A percentile compares a stretch with the other conserved stretches of the same genome.
phyloP scores from a whole-genome alignment of 2,113 vertebrate species.

The Pseudorectes ferrugineus region DNA sequence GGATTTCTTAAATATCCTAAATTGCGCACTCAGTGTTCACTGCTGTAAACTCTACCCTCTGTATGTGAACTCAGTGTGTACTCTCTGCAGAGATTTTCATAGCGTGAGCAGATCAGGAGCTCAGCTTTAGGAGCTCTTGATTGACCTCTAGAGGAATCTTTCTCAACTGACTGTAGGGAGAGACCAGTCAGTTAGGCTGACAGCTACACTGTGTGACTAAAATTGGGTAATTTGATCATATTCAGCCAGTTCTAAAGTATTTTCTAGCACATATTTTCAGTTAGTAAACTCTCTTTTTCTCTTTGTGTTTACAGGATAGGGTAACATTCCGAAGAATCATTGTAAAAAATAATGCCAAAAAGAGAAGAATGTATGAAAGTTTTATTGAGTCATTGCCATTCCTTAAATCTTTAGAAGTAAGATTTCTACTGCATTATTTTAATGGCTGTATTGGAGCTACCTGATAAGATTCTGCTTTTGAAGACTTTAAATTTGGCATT shows the following conservation, averaged over 20 bases:
- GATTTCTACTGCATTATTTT: slow-evolving; percentile 14
- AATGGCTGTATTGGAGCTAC: background rate
- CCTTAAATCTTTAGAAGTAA: slow-evolving; percentile 96
- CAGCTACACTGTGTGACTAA: background rate
- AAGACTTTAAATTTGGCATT: background rate
- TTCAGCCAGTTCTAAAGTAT: background rate
- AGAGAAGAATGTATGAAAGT: slow-evolving; percentile 94
- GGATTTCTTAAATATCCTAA: background rate
- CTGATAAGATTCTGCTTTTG: background rate
- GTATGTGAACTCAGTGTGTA: fast-evolving
- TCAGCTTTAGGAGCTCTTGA: background rate
- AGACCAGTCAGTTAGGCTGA: background rate
- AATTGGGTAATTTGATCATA: background rate
- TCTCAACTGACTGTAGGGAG: background rate
- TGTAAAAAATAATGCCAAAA: slow-evolving; percentile 98
- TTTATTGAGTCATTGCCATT: slow-evolving; percentile 97
- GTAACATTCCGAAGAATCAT: slow-evolving; percentile 93
- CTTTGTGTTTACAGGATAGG: slow-evolving; percentile 75
- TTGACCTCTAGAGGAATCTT: slow-evolving; percentile 12
- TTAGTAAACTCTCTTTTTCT: slow-evolving; percentile 17
- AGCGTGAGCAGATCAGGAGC: background rate
- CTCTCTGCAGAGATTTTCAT: background rate
- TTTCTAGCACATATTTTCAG: background rate
- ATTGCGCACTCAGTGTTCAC: background rate
- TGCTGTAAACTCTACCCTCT: background rate